These are phyloP conservation scores for Lagopus leucura DNA, from an alignment of 2,113 vertebrate genomes.

Conservation along the genomic window DNA sequence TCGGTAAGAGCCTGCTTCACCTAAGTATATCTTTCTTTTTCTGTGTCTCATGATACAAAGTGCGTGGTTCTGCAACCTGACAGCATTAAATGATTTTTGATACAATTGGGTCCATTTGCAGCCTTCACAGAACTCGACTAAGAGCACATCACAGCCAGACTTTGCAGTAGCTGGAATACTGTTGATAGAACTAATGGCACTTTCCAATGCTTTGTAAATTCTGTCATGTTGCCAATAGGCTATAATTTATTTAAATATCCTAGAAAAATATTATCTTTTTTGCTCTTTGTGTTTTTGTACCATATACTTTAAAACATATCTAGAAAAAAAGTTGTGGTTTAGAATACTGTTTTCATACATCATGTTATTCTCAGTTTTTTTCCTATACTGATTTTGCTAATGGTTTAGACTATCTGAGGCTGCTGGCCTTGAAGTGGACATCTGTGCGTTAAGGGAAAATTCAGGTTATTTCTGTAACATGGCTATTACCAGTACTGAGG, in stretches of 20 bases:
- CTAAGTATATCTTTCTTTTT: background rate
- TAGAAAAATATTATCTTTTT: background rate
- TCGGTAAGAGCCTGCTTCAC: slow-evolving; percentile 79
- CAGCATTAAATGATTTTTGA: background rate
- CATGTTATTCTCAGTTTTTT: background rate
- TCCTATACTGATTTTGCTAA: background rate
- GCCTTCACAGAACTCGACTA: background rate
- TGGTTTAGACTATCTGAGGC: background rate
- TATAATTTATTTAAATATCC: background rate
- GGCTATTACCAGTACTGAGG: background rate
- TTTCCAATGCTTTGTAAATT: background rate
- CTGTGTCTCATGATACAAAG: background rate
- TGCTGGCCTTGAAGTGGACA: background rate
- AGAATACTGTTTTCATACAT: background rate
- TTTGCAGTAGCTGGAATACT: background rate
- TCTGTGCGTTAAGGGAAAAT: background rate
- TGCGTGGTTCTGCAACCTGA: background rate
- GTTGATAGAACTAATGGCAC: background rate
- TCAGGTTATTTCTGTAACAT: background rate
- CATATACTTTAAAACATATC: background rate
- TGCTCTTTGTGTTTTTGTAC: background rate
- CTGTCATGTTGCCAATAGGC: background rate
- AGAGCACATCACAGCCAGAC: background rate
- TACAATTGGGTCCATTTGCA: background rate
- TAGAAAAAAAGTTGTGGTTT: background rate